Evolutionary conservation across 1,140 invertebrate genomes (phyloP), one percentile per base, ranked within the genome.

Genomic region (Drosophila novamexicana): DNA sequence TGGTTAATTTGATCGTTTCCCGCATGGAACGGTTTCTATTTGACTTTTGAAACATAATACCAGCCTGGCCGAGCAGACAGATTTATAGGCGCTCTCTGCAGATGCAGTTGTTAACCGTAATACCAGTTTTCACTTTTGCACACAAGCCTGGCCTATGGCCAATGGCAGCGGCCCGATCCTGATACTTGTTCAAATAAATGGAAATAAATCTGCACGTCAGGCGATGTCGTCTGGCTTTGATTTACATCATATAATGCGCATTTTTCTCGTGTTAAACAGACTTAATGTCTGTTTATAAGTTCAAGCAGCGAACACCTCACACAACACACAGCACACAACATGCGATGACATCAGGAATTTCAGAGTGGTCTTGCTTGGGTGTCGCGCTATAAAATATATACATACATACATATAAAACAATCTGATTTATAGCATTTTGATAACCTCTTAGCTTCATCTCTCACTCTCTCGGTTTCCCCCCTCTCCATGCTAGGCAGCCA

Each of bases 401-500:
- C 18, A 10, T 40, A 36, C 22, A 8, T 7, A 18, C 40, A 18
- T 57, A 22, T 57, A 29, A 83, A 79, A 77, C 77, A 77, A 88
- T 79, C 79, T 89, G 83, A 88, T 88, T 89, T 88, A 88, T 83
- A 77, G 80, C 84, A 69, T 83, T 88, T 88, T 88, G 84, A 88
- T 88, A 88, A 88, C 83, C 83, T 72, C 79, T 75, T 68, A 50
- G 69, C 66, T 79, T 36, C 52, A 61, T 34, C 62, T 58, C 47
- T 39, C 57, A 34, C 45, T 47, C 18, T 12, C 36, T 16, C 22
- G n/a, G 32, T 22, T 57, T 36, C 37, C 40, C 18, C 61, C 47
- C 34, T 61, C 32, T 47, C 54, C 56, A 36, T 52, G 47, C 52
- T 70, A 68, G 72, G 36, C 58, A 39, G 66, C 62, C 56, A 63